A percentile compares a stretch with the other conserved stretches of the same genome.
These are phyloP conservation scores for Macrocentrus cingulum DNA, from an alignment of 1,140 invertebrate species.

Conservation along the genomic window DNA sequence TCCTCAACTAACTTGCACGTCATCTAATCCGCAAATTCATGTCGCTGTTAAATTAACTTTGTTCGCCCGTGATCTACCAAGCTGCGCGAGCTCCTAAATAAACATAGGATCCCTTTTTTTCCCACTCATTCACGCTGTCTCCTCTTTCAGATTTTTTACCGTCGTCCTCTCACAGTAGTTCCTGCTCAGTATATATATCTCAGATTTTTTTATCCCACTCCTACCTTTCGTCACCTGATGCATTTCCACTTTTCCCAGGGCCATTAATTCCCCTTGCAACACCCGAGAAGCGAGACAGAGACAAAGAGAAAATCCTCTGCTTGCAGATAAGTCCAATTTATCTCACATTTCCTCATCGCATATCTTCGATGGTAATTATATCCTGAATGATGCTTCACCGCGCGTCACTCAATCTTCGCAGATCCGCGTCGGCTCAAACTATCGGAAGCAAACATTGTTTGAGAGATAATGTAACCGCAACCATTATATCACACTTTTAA, in stretches of 20 bases:
- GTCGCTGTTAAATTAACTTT: constrained; percentile 46
- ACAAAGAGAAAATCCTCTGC: neutral
- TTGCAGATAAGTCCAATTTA: constrained; percentile 7
- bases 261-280: constrained; percentile 16
- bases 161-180: constrained; percentile 5
- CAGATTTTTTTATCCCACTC: constrained; percentile 8
- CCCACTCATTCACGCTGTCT: constrained; percentile 6
- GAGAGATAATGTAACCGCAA: too few species aligned
- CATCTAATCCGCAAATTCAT: constrained; percentile 36
- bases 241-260: constrained; percentile 10
- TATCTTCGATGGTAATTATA: constrained; percentile 11
- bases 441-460: too few species aligned
- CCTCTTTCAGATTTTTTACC: constrained; percentile 13
- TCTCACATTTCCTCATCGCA: neutral
- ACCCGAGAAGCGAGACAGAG: too few species aligned
- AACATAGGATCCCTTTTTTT: constrained; percentile 1
- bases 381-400: constrained; percentile 9
- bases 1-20: constrained; percentile 40
- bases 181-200: constrained; percentile 5
- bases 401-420: constrained; percentile 6
- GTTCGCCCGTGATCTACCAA: constrained; percentile 25
- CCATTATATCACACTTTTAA: too few species aligned
- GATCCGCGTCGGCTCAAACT: too few species aligned
- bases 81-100: constrained; percentile 14
- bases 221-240: constrained; percentile 16